A percentile compares a stretch with the other conserved stretches of the same genome.
Evolutionary conservation across 2,797 vertebrate genomes (phyloP).

Genomic region (Amblyraja radiata): DNA sequence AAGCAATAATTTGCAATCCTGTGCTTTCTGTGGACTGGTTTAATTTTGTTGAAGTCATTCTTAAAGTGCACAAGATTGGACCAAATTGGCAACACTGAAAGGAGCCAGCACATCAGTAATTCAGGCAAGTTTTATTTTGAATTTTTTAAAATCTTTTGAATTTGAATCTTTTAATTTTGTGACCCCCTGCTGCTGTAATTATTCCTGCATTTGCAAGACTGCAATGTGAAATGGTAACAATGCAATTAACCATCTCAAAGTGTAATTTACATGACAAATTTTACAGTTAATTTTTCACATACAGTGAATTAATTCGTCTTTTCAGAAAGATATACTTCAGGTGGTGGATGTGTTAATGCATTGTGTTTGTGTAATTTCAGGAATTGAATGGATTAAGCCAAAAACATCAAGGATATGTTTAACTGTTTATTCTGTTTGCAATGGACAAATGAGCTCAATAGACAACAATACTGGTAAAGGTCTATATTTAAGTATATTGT

Average conservation of each 20-base stretch:
- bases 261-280: constrained; percentile 22
- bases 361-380: neutral
- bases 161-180: neutral
- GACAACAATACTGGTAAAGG: neutral
- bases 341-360: neutral
- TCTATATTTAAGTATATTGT: neutral
- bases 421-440: neutral
- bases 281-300: neutral
- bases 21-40: neutral
- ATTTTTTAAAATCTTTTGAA: neutral
- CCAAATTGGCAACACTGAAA: neutral
- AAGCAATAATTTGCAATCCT: neutral
- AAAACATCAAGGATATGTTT: neutral
- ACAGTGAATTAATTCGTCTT: constrained; percentile 9
- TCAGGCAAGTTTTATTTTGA: constrained; percentile 10
- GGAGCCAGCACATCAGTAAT: constrained; percentile 5
- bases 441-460: neutral
- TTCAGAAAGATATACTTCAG: neutral
- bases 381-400: neutral
- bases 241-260: constrained; percentile 27
- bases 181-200: constrained; percentile 26
- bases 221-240: constrained; percentile 9
- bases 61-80: neutral
- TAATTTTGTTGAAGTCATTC: neutral
- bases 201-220: neutral